Base-by-base conservation (phyloP, 2,797 vertebrate genomes). In the Scolopax rusticola region DNA sequence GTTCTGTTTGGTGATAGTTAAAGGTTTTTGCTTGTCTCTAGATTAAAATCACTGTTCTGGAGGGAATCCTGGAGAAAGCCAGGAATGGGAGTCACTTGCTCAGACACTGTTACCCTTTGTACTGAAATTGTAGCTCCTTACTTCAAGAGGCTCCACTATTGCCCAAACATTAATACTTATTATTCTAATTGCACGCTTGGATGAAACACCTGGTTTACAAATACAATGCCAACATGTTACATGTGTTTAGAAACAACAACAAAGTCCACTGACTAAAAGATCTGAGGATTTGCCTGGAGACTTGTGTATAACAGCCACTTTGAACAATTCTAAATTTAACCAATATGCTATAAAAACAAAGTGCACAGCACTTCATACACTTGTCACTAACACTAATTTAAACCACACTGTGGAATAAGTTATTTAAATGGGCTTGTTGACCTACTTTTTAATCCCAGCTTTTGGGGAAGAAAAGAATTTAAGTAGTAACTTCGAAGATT, bases 381-480 rank as follows among this genome's bases (percentile, higher is more conserved):
- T 96, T 95, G 95, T 97, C 95, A 54, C 61, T 82, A 92, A 84
- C 76, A 94, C 74, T 89, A 86, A 95, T 70, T 96, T 97, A 94
- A 96, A 96, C 86, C 89, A 94, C 41, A 65, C 90, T 94, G 78
- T 76, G 84, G 89, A 90, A 89, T 91, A 92, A 97, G 92, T 77
- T 97, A 90, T 96, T 97, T 96, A 97, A 97, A 98, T 80, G 78
- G 84, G 33, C 82, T 82, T 94, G 75, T 94, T 95, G 97, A 97
- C 97, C 95, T 97, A 97, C 91, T 97, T 98, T 96, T 95, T 94
- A 96, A 96, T 96, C 90, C 69, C 61, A 93, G 60, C 33, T 92
- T 84, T 96, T 68, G 13, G 33, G 28, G 30, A 87, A 92, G 69
- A 87, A 85, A 80, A 89, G 61, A 94, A 92, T 65, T 94, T 93